phyloP scores from a whole-genome alignment of 2,797 vertebrate species.

The Cossypha heuglini region DNA sequence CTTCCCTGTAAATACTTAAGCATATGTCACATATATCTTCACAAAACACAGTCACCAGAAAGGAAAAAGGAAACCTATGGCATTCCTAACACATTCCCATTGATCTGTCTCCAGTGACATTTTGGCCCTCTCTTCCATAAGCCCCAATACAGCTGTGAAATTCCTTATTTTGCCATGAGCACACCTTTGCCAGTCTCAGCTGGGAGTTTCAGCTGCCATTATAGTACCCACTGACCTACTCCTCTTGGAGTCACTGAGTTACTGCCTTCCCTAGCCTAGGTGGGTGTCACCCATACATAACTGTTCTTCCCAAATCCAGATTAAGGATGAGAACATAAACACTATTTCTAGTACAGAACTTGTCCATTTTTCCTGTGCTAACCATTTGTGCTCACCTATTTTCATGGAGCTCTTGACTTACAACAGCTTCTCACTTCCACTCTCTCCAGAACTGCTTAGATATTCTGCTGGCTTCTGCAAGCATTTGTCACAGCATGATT shows the following conservation, averaged over 20 bases:
- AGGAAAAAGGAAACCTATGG: not conserved
- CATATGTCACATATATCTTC: fast-evolving
- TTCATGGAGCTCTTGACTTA: not conserved
- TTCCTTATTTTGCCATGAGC: not conserved
- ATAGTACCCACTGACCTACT: too few relatives aligned
- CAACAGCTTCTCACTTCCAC: not conserved
- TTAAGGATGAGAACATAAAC: not conserved
- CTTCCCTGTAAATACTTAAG: not conserved
- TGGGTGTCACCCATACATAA: fast-evolving
- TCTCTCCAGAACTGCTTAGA: not conserved
- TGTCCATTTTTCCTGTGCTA: not conserved
- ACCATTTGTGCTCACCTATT: fast-evolving
- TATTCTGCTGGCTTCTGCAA: not conserved
- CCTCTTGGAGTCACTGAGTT: not conserved
- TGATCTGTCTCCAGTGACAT: not conserved
- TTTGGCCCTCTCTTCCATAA: not conserved
- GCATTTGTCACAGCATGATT: not conserved
- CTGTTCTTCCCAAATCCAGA: not conserved
- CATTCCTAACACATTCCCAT: not conserved
- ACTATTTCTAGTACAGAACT: not conserved
- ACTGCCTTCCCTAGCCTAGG: not conserved
- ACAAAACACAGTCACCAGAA: not conserved
- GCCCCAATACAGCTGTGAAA: not conserved
- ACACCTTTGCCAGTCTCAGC: not conserved
- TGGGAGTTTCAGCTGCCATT: not conserved